Evolutionary conservation across 2,888 invertebrate genomes (phyloP), one percentile per base, ranked within the genome.

Genomic region (Lasioglossum oenotherae): DNA sequence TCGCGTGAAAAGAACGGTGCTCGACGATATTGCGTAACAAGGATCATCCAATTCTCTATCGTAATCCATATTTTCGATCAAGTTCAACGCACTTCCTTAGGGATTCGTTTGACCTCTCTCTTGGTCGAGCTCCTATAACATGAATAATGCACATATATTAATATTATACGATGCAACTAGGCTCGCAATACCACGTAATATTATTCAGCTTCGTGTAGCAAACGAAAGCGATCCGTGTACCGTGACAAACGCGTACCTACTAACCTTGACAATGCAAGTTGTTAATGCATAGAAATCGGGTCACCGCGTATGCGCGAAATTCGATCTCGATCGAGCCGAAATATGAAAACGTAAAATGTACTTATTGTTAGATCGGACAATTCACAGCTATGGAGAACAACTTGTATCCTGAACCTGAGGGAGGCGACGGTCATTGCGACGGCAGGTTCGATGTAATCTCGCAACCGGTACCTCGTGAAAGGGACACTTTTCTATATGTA

Each of bases 191-290:
- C 77, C 71, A 73, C 44, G 64, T 60, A 82, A 86, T 53, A 64
- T 74, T 27, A 64, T 72, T 73, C 71, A 23, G 49, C 41, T 76
- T 88, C 80, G 53, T 82, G 77, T 78, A 76, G 60, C 16, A 38
- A 80, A 87, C 79, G 85, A 88, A 88, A 88, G 88, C 81, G 16
- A 31, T 81, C 72, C 87, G 80, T 74, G 82, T 76, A 82, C 87
- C 83, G 88, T 88, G 74, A 83, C 85, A 83, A 83, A 85, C 75
- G 8, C 64, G 71, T 75, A 74, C 79, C 78, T 49, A 19, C 60
- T 77, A 80, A 74, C 82, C 85, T 83, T 83, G 88, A 79, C 85
- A 87, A 85, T 84, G 78, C 38, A 72, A 69, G 71, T 64, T 80
- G 80, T 41, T 74, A 60, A 71, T 64, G 79, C 74, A 85, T 87